Base-by-base conservation (phyloP, 92 coral and sea anemone species). In the Paragorgia papillata region DNA sequence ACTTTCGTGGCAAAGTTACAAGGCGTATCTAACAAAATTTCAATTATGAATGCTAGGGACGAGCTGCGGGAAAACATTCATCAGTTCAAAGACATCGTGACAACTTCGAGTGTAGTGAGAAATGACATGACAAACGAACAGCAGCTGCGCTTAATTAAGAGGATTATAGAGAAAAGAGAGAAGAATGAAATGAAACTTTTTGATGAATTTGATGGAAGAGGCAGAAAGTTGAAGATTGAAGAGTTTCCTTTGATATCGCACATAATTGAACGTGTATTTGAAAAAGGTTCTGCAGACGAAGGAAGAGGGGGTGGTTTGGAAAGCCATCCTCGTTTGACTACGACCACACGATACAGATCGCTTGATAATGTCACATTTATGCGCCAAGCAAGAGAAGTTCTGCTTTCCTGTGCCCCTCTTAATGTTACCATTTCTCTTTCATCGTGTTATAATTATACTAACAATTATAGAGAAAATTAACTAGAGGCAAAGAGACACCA, bases 401-500 rank as follows among this genome's bases (percentile, higher is more conserved):
- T 85, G 25, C 61, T 85, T 9, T 75, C 85, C 9, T 20, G 82
- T 59, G 62, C 85, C 0, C 73, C 70, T 7, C 83, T 82, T 21
- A 59, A 29, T 17, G 82, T 82, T 63, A 18, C 0, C 25, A 69
- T 82, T 2, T 86, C 90, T 2, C n/a, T n/a, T n/a, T n/a, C n/a
- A n/a, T n/a, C n/a, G n/a, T n/a, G n/a, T n/a, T n/a, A n/a, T n/a
- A n/a, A n/a, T n/a, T n/a, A n/a, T n/a, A n/a, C n/a, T n/a, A n/a
- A n/a, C n/a, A n/a, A n/a, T n/a, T n/a, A n/a, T n/a, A n/a, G n/a
- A n/a, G n/a, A n/a, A n/a, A n/a, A n/a, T n/a, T n/a, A n/a, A n/a
- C n/a, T n/a, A n/a, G 57, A 81, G 86, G 18, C 68, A n/a, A n/a
- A 62, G 55, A 43, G 89, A n/a, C 85, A 87, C 65, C 89, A 84